Base-by-base conservation (phyloP, 2,888 invertebrate species). In the Chelonus formosanus region DNA sequence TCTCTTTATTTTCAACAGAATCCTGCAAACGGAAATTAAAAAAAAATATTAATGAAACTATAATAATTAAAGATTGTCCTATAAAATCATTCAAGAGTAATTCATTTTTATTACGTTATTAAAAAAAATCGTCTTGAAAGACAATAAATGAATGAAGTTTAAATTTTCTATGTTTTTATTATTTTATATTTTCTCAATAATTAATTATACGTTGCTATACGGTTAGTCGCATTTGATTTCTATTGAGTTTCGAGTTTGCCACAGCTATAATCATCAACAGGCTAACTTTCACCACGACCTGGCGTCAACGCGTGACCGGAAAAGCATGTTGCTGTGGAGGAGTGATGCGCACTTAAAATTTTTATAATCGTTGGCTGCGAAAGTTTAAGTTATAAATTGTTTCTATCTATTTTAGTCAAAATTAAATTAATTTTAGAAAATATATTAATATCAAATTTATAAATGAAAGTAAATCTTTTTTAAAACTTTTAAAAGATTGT, bases 281-380 rank as follows among this genome's bases (percentile, higher is more conserved):
- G 70, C 79, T 77, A 73, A 75, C 80, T 81, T 80, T 81, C 80
- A 79, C 80, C 75, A 67, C 70, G 75, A 74, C 74, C 73, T 69
- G 60, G 50, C 52, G 52, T 52, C 50, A 50, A 60, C 20, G 52
- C 40, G 50, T 52, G 52, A 60, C 50, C 60, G 40, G 52, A 43
- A 60, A 52, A 50, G 20, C 20, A 20, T 20, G 20, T 20, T 20
- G 20, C 20, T 44, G 20, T 31, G 20, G 36, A 40, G 8, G 40
- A 40, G 43, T 52, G 50, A 60, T 60, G 52, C 52, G 32, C 31
- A 34, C 44, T 57, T 8, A 57, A 44, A 7, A 57, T 32, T 8
- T 8, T 7, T 47, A 20, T 58, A 31, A 34, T 34, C 44, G 32
- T 57, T 57, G n/a, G 2, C 20, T 20, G 20, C 20, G 20, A 20